Conservation (phyloP, 1,140 invertebrate genomes). For the Goniozus legneri region DNA sequence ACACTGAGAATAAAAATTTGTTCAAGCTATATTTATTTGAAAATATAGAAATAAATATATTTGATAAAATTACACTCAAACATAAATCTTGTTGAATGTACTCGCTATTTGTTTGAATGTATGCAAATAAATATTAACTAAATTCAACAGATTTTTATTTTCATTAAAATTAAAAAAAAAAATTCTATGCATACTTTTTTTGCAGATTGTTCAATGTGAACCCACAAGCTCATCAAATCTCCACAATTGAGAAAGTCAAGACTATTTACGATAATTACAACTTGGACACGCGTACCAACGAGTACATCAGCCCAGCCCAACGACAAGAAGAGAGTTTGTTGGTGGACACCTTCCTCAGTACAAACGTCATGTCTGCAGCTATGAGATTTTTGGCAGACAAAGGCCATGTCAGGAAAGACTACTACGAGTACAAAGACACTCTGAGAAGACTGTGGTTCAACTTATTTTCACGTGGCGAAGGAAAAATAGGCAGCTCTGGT, state of each 20-base stretch:
- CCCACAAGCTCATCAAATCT: conserved; percentile 58
- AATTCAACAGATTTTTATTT: no score
- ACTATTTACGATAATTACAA: conserved; percentile 75
- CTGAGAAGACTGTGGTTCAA: conserved; percentile 78
- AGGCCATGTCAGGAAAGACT: conserved; percentile 44
- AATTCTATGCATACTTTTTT: conserved; percentile 6
- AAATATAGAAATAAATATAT: neutral
- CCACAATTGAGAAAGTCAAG: conserved; percentile 66
- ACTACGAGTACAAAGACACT: conserved; percentile 65
- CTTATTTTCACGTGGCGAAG: conserved; percentile 73
- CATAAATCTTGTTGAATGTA: neutral
- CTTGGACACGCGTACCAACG: conserved; percentile 67
- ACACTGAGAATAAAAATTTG: no score
- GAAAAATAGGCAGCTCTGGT: conserved; percentile 74
- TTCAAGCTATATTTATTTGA: no score
- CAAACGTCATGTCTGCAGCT: conserved; percentile 61
- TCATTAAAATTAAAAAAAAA: no score
- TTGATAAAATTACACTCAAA: neutral
- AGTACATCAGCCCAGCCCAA: conserved; percentile 69
- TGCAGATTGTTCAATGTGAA: conserved; percentile 63
- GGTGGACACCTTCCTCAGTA: conserved; percentile 61
- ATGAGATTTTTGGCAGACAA: conserved; percentile 61
- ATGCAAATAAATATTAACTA: no score
- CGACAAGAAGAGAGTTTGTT: conserved; percentile 60
- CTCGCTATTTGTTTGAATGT: no score